Evolutionary conservation across 1,140 invertebrate species (phyloP).

Genomic region (Cotesia typhae): DNA sequence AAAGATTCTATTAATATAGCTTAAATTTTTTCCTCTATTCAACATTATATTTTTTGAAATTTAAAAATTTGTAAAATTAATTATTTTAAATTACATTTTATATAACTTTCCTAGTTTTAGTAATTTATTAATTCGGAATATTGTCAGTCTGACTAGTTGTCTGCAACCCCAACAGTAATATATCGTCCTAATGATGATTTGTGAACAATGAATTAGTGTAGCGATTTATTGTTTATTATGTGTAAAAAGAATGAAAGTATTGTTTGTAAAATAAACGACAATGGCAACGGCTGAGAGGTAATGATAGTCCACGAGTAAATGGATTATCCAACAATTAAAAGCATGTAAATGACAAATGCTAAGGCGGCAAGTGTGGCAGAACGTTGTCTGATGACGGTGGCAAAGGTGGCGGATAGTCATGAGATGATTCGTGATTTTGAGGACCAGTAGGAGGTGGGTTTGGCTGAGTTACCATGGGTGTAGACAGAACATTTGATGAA

Average conservation of each 20-base stretch:
- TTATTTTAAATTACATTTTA: too few species aligned
- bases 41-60: too few species aligned
- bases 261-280: constrained; percentile 17
- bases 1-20: too few species aligned
- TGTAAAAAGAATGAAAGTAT: constrained; percentile 6
- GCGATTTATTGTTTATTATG: constrained; percentile 3
- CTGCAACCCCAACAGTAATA: not conserved
- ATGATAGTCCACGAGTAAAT: constrained; percentile 18
- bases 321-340: constrained; percentile 35
- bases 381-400: constrained; percentile 59
- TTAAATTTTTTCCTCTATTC: too few species aligned
- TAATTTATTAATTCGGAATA: not conserved
- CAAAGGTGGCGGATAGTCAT: constrained; percentile 23
- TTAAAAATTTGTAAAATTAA: too few species aligned
- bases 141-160: too few species aligned
- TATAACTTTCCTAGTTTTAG: not conserved
- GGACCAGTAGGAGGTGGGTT: constrained; percentile 15
- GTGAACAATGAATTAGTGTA: not conserved
- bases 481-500: constrained; percentile 22
- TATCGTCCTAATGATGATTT: not conserved
- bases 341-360: constrained; percentile 49
- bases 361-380: constrained; percentile 61
- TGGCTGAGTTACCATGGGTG: not conserved
- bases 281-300: constrained; percentile 35
- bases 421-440: constrained; percentile 25